These are phyloP conservation scores for Heliothis subflexa DNA, from an alignment of 1,140 invertebrate genomes.

Conservation along the genomic window DNA sequence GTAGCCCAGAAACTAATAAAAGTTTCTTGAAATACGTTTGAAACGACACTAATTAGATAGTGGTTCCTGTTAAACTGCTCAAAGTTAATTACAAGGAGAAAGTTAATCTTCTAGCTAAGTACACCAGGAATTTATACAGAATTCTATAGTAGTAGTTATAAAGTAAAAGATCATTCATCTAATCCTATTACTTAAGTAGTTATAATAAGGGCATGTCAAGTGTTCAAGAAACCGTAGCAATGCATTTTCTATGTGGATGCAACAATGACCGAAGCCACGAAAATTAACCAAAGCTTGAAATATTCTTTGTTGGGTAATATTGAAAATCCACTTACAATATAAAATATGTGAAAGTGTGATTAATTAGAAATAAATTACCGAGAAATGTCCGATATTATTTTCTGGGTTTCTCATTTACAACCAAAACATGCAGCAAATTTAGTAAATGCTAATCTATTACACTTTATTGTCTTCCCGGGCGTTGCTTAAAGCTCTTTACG, in stretches of 20 bases:
- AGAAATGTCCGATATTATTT: not conserved
- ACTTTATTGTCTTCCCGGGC: not conserved
- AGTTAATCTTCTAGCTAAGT: not conserved
- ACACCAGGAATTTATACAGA: not conserved
- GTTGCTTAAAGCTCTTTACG: no score
- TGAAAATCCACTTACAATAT: no score
- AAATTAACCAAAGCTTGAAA: constrained; percentile 8
- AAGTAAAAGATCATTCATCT: not conserved
- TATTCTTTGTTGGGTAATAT: not conserved
- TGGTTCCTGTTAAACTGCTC: constrained; percentile 11
- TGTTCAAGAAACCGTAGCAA: not conserved
- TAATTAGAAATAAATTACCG: not conserved
- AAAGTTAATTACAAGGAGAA: not conserved
- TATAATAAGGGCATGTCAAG: constrained; percentile 20
- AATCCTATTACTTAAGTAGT: constrained; percentile 14
- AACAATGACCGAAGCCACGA: constrained; percentile 1
- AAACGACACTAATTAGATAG: constrained; percentile 1
- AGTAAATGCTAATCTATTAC: not conserved
- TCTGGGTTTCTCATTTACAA: not conserved
- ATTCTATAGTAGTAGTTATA: not conserved
- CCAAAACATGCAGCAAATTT: not conserved
- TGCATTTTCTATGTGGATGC: constrained; percentile 3
- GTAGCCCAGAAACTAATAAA: constrained; percentile 8
- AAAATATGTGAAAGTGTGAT: no score
- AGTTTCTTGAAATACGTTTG: not conserved